These are phyloP conservation scores for Drosophila mauritiana DNA, from an alignment of 1,140 invertebrate genomes.

Conservation along the genomic window DNA sequence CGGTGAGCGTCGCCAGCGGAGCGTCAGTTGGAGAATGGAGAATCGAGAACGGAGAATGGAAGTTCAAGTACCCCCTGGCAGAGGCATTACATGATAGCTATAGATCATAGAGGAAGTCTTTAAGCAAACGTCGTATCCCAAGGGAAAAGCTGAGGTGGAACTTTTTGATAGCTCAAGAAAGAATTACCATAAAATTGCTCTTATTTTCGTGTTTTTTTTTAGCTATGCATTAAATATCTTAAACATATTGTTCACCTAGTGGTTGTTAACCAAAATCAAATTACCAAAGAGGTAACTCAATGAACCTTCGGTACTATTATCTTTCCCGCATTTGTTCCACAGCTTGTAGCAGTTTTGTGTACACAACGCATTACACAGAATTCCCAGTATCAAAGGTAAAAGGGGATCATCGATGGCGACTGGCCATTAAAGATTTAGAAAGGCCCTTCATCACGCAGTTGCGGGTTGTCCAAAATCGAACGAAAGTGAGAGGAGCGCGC, in stretches of 20 bases:
- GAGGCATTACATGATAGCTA: conserved; percentile 43
- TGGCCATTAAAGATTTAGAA: conserved; percentile 52
- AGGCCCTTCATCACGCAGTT: conserved; percentile 32
- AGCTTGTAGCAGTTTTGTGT: conserved; percentile 7
- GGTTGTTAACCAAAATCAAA: no score
- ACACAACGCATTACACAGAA: conserved; percentile 15
- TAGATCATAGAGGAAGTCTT: conserved; percentile 45
- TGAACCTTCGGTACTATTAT: neutral
- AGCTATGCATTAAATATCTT: neutral
- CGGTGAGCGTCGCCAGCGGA: conserved; percentile 20
- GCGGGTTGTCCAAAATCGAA: conserved; percentile 33
- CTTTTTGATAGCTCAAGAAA: no score
- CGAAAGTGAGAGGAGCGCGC: conserved; percentile 45
- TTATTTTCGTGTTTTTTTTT: neutral
- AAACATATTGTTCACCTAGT: no score
- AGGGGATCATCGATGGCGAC: conserved; percentile 25
- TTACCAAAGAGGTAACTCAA: neutral
- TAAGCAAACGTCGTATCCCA: conserved; percentile 17
- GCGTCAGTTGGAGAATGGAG: conserved; percentile 14
- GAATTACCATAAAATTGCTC: neutral
- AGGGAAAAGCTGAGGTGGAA: conserved; percentile 2
- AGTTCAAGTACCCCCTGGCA: conserved; percentile 67
- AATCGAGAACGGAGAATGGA: conserved; percentile 30
- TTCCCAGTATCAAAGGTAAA: conserved; percentile 32
- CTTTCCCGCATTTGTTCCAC: conserved; percentile 9